Evolutionary conservation across 2,797 vertebrate genomes (phyloP).

Genomic region (Poecilia velifera): DNA sequence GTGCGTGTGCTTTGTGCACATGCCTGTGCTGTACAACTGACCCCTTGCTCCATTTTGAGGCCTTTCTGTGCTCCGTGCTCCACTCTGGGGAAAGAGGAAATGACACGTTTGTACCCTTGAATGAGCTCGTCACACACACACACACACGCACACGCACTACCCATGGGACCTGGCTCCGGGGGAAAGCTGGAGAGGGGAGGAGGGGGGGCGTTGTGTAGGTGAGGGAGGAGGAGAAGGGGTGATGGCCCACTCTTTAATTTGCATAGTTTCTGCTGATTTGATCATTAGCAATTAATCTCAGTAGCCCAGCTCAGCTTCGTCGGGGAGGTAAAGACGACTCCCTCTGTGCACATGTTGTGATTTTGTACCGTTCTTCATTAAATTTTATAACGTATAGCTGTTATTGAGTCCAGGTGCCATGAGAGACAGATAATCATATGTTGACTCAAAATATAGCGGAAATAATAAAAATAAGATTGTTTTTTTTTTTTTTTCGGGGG

Average conservation of each 20-base stretch:
- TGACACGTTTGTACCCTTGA: slow-evolving; percentile 78
- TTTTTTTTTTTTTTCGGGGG: no score
- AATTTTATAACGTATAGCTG: slow-evolving; percentile 2
- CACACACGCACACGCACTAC: slow-evolving; percentile 56
- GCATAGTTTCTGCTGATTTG: slow-evolving; percentile 81
- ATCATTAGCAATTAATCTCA: slow-evolving; percentile 84
- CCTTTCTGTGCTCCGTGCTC: slow-evolving; percentile 57
- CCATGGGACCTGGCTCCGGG: slow-evolving; percentile 43
- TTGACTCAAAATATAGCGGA: slow-evolving; percentile 12
- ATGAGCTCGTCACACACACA: slow-evolving; percentile 62
- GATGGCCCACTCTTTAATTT: slow-evolving; percentile 73
- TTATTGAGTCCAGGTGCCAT: slow-evolving; percentile 7
- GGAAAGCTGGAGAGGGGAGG: slow-evolving; percentile 21
- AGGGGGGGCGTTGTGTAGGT: slow-evolving; percentile 39
- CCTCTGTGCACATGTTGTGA: slow-evolving; percentile 38
- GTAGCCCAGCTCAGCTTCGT: slow-evolving; percentile 63
- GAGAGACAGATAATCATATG: slow-evolving; percentile 22
- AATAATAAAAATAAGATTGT: slow-evolving; percentile 29
- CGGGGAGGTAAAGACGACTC: slow-evolving; percentile 47
- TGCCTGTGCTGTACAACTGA: slow-evolving; percentile 43
- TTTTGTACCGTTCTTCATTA: slow-evolving; percentile 17
- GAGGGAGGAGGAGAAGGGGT: slow-evolving; percentile 19
- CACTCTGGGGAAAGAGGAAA: slow-evolving; percentile 74
- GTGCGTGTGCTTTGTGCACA: slow-evolving; percentile 6
- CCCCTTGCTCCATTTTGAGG: slow-evolving; percentile 61